Evolutionary conservation across 1,140 invertebrate genomes (phyloP), one percentile per base, ranked within the genome.

Genomic region (Musca vetustissima): DNA sequence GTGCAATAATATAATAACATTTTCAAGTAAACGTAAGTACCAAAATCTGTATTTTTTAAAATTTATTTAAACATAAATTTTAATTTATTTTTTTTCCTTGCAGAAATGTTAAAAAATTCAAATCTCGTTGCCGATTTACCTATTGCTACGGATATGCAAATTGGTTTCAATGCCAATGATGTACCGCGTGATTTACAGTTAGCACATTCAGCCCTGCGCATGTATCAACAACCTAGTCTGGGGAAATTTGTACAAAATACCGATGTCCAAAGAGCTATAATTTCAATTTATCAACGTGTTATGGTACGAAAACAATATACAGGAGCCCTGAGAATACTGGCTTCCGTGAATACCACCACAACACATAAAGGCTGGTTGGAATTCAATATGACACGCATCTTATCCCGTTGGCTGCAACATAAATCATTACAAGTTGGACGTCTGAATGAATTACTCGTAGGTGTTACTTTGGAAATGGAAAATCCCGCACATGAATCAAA

Each of bases 1-100:
- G 2, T 78, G 77, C 65, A 81, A 81, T 19, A 81, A 77, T 48
- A 76, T 81, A 17, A 64, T 81, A 19, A 81, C 77, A 1, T 81
- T 81, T 49, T 69, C 73, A 1, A 81, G 8, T 28, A 70, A 72
- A 70, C 19, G 65, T 49, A 59, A 64, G 57, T 57, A 48, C 7
- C 13, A 24, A 36, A 49, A 17, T 17, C 13, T n/a, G n/a, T n/a
- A n/a, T n/a, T n/a, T 48, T 48, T 15, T 36, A 11, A 21, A 17
- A 19, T 11, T 48, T 4, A 47, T 15, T 21, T n/a, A 21, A 2
- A 57, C n/a, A n/a, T 47, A 36, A 25, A 6, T 43, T 43, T 17
- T 43, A 13, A 43, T 64, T 64, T 32, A 64, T 15, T 66, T 65
- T 65, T 36, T 59, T 25, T 25, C 15, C 17, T 47, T 47, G 1